Percentiles rank a stretch among this genome's conserved stretches.
Evolutionary conservation across 2,888 invertebrate genomes (phyloP).

Genomic region (Eurytoma adleriae): DNA sequence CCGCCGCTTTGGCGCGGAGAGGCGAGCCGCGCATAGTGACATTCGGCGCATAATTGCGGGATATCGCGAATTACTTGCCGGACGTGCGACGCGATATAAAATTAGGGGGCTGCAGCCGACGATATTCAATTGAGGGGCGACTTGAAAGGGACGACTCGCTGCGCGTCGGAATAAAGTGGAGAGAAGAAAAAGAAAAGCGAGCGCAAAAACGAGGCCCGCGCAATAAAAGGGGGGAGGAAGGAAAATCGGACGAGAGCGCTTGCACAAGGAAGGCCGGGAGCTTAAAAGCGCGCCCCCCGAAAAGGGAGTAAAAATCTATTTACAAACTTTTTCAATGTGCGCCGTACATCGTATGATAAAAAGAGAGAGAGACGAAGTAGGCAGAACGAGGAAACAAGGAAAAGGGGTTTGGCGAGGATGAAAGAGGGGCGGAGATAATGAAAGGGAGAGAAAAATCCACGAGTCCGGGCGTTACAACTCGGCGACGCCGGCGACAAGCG

Average conservation of each 20-base stretch:
- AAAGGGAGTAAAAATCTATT: constrained; percentile 51
- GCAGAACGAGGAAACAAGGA: not conserved
- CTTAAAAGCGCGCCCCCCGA: constrained; percentile 22
- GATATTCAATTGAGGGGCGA: constrained; percentile 1
- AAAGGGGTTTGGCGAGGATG: not conserved
- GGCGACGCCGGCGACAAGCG: constrained; percentile 28
- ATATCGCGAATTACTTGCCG: not conserved
- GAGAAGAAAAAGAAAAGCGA: constrained; percentile 34
- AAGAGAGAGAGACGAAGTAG: not conserved
- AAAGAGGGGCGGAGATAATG: constrained; percentile 46
- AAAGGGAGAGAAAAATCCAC: constrained; percentile 39
- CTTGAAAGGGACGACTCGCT: constrained; percentile 45
- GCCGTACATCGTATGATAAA: not conserved
- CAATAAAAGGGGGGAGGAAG: constrained; percentile 30
- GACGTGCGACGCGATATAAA: not conserved
- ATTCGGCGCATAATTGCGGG: constrained; percentile 58
- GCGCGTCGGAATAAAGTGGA: constrained; percentile 1
- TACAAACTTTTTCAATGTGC: constrained; percentile 46
- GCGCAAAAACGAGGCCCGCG: not conserved
- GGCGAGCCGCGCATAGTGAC: constrained; percentile 63
- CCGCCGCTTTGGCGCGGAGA: constrained; percentile 8
- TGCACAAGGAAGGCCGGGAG: constrained; percentile 35
- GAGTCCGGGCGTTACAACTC: constrained; percentile 16
- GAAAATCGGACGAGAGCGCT: constrained; percentile 27
- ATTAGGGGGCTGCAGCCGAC: not conserved